Evolutionary conservation across 1,140 invertebrate species (phyloP), one percentile per base, ranked within the genome.

Genomic region (Procambarus virginalis): DNA sequence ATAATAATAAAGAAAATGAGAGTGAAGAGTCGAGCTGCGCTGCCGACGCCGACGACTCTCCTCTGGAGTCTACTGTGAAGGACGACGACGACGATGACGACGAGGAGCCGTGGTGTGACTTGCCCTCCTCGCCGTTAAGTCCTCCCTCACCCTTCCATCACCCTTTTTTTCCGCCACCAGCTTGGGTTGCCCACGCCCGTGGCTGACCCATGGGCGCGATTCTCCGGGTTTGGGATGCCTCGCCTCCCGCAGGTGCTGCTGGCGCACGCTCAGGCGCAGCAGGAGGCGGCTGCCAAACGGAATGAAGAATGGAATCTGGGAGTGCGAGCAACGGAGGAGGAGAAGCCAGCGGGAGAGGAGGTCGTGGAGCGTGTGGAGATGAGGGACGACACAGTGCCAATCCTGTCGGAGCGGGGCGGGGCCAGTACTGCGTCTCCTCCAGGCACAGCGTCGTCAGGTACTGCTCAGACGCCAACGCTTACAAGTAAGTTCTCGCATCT

Each of bases 81-180:
- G 75, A 79, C 60, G 78, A 70, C 73, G 75, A 78, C 3, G 79
- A 89, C 20, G 87, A 83, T 14, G 89, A 81, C 4, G 80, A 82
- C 51, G 88, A 86, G 68, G 78, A 68, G 58, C 79, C 85, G 10
- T 83, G 87, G 73, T 84, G 85, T 49, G 86, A 92, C 75, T 77
- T 92, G 46, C 92, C 91, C 3, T 73, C 91, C 48, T 91, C 92
- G 22, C 91, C 88, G 2, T 77, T 91, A 8, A 90, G 88, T 64
- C 91, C 92, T 10, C 92, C 91, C 22, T 92, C 92, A 48, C 91
- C 92, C 58, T 91, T 91, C 77, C 89, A 90, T 55, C 89, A 88
- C 81, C 91, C 89, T 10, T 91, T 91, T 91, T 78, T 91, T 91
- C 81, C 86, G 87, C 22, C 88, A 76, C 51, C 91, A 92, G 84